phyloP scores from a whole-genome alignment of 2,888 invertebrate species.

The Caenorhabditis sp. region DNA sequence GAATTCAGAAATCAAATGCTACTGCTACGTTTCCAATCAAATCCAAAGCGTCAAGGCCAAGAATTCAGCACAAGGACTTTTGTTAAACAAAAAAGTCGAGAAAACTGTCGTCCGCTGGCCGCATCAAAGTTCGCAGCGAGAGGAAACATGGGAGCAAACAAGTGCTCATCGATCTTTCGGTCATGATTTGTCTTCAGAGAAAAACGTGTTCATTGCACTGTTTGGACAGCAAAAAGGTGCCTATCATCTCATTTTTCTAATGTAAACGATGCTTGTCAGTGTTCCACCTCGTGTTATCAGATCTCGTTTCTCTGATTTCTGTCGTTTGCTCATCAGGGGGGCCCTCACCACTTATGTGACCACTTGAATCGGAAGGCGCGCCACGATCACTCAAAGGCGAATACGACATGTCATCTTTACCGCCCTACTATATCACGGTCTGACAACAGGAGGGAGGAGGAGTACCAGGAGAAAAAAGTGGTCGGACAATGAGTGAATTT shows the following conservation, averaged over 20 bases:
- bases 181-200: constrained; percentile 4
- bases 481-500: too few species aligned
- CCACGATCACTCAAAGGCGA: constrained; percentile 41
- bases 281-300: too few species aligned
- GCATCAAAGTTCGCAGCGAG: constrained; percentile 26
- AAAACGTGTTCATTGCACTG: constrained; percentile 15
- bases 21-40: too few species aligned
- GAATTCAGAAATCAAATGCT: too few species aligned
- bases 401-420: constrained; percentile 44
- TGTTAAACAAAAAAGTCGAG: not conserved
- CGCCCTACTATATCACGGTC: constrained; percentile 23
- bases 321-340: constrained; percentile 32
- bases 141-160: constrained; percentile 29
- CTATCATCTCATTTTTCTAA: too few species aligned
- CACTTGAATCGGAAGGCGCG: constrained; percentile 43
- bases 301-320: constrained; percentile 41
- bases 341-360: constrained; percentile 47
- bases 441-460: not conserved
- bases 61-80: constrained; percentile 28
- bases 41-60: too few species aligned
- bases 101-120: not conserved
- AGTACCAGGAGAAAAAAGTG: too few species aligned
- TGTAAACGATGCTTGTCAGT: too few species aligned
- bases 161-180: constrained; percentile 24
- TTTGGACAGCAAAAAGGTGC: constrained; percentile 8